Base-by-base conservation (phyloP, 2,888 invertebrate genomes). In the Chorisops tibialis region DNA sequence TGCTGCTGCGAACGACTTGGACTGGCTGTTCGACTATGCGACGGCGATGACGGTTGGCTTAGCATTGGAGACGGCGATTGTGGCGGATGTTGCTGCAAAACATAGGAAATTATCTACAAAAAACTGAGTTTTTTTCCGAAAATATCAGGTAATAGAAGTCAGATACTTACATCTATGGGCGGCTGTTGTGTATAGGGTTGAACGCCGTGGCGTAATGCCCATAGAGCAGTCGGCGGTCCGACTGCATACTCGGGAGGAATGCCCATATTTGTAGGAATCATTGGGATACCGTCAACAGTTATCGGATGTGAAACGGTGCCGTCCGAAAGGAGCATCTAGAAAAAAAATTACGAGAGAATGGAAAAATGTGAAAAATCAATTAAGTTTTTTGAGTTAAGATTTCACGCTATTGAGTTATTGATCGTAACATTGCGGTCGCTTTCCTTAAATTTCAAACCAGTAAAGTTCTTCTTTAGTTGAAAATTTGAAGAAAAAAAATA, bases 31-130 rank as follows among this genome's bases (percentile, higher is more conserved):
- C 89, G 83, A 70, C 90, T 91, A 73, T 88, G 89, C 64, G 87
- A 86, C 48, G 91, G 91, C 47, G 92, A 91, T 56, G 88, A 86
- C 69, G 85, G 83, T 68, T 85, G 85, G 71, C 86, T 87, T 73
- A 88, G 83, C 75, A 88, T 82, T 11, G 90, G 89, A 51, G 90
- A 88, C 65, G 85, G 79, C 56, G 88, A 83, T 67, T 74, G 77
- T 11, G 81, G 79, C 49, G 83, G 83, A 71, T 82, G 72, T 4
- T 39, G 60, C 49, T 56, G 60, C 21, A 56, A 59, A 54, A 61
- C 47, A 59, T 43, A 62, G 22, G 21, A 48, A 58, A 54, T 41
- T 37, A 39, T n/a, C 60, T 60, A 51, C 45, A 60, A 37, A 37
- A n/a, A 30, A 30, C 30, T 30, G 30, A 30, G 24, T 47, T 16